These are phyloP conservation scores for Mantis religiosa DNA, from an alignment of 2,888 invertebrate genomes.

Conservation along the genomic window DNA sequence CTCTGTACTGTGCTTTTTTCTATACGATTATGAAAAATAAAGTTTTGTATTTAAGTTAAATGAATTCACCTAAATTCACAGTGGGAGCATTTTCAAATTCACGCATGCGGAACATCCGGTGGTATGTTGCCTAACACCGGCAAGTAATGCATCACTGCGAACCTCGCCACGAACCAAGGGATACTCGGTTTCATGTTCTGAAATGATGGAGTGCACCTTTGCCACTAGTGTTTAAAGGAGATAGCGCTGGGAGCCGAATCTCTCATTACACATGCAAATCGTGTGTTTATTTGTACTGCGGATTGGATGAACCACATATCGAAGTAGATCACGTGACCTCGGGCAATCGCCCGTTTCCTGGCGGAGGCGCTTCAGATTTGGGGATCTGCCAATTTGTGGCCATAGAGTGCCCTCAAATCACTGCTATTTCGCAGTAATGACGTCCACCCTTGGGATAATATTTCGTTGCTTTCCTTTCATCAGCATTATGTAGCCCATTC, in stretches of 20 bases:
- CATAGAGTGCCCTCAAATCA: not conserved
- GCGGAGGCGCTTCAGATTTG: slow-evolving; percentile 14
- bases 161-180: not conserved
- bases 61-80: no score
- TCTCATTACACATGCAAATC: slow-evolving; percentile 9
- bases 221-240: not conserved
- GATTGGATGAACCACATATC: slow-evolving; percentile 6
- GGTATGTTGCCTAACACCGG: no score
- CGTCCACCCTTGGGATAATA: not conserved
- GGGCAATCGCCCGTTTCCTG: slow-evolving; percentile 18
- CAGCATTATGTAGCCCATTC: not conserved
- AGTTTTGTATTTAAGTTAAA: no score
- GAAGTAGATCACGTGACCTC: slow-evolving; percentile 18
- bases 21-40: no score
- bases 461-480: not conserved
- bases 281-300: slow-evolving; percentile 11
- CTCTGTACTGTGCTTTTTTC: no score
- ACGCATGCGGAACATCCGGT: no score
- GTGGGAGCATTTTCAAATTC: no score
- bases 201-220: not conserved
- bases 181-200: not conserved
- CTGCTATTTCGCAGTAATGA: not conserved
- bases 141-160: no score
- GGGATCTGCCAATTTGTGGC: not conserved
- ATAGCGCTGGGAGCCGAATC: not conserved